Evolutionary conservation across 2,888 invertebrate genomes (phyloP).

Genomic region (Melanotus villosus): DNA sequence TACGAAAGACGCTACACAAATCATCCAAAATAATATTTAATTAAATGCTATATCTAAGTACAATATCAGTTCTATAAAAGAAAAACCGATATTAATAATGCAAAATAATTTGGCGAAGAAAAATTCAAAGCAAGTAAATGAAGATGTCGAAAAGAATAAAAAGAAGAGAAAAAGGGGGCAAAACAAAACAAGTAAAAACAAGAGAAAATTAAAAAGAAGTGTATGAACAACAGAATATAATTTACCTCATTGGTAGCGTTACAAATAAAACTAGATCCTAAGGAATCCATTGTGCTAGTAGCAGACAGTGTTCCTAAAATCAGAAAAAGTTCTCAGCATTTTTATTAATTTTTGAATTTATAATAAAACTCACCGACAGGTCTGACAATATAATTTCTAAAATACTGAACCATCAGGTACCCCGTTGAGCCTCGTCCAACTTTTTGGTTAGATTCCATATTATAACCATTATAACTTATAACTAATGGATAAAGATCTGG

Average conservation of each 20-base stretch:
- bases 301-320: slow-evolving; percentile 81
- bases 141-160: too few relatives aligned
- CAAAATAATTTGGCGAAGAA: too few relatives aligned
- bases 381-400: slow-evolving; percentile 83
- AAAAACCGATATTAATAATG: too few relatives aligned
- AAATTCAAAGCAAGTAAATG: too few relatives aligned
- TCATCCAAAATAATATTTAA: too few relatives aligned
- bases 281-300: slow-evolving; percentile 88
- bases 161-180: background rate
- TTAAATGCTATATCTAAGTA: too few relatives aligned
- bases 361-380: slow-evolving; percentile 72
- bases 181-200: too few relatives aligned
- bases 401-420: slow-evolving; percentile 88
- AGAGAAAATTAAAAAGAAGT: slow-evolving; percentile 60
- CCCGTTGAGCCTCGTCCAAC: slow-evolving; percentile 80
- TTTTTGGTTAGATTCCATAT: slow-evolving; percentile 75
- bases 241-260: slow-evolving; percentile 85
- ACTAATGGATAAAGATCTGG: slow-evolving; percentile 89
- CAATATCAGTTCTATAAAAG: too few relatives aligned
- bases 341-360: background rate
- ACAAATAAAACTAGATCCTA: slow-evolving; percentile 90
- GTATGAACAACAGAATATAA: background rate
- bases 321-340: background rate
- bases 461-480: slow-evolving; percentile 77
- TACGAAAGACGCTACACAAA: too few relatives aligned